These are phyloP conservation scores for Prenolepis imparis DNA, from an alignment of 2,888 invertebrate genomes.

Conservation along the genomic window DNA sequence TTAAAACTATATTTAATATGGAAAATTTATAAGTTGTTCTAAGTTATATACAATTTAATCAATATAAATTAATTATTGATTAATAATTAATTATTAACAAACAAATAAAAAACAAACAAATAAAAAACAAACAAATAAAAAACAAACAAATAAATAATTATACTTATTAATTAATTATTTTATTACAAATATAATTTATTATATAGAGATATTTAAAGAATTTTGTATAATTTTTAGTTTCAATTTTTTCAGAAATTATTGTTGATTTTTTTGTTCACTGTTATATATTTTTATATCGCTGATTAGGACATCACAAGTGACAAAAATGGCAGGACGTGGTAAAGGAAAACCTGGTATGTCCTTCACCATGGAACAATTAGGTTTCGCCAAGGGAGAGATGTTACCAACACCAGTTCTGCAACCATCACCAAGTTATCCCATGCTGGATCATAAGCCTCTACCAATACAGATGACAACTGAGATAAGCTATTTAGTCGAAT, in stretches of 20 bases:
- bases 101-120: no score
- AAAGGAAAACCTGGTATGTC: constrained; percentile 83
- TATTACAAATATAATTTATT: neutral
- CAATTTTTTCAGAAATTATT: neutral
- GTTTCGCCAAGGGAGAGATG: constrained; percentile 84
- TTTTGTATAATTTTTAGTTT: neutral
- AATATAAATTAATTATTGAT: neutral
- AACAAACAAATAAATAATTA: no score
- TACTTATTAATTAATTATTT: no score
- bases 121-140: no score
- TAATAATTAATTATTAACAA: no score
- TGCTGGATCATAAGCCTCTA: constrained; percentile 86
- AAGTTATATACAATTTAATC: neutral
- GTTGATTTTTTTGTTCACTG: neutral
- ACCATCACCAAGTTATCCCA: constrained; percentile 86
- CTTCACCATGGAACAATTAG: constrained; percentile 84
- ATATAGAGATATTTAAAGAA: neutral
- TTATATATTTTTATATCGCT: neutral
- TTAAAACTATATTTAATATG: neutral
- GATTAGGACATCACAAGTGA: neutral
- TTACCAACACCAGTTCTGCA: constrained; percentile 84
- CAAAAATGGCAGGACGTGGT: constrained; percentile 83
- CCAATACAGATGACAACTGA: constrained; percentile 85
- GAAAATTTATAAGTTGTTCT: neutral
- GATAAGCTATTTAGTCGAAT: constrained; percentile 90